Base-by-base conservation (phyloP, 2,888 invertebrate genomes). In the Apotomis capreana region DNA sequence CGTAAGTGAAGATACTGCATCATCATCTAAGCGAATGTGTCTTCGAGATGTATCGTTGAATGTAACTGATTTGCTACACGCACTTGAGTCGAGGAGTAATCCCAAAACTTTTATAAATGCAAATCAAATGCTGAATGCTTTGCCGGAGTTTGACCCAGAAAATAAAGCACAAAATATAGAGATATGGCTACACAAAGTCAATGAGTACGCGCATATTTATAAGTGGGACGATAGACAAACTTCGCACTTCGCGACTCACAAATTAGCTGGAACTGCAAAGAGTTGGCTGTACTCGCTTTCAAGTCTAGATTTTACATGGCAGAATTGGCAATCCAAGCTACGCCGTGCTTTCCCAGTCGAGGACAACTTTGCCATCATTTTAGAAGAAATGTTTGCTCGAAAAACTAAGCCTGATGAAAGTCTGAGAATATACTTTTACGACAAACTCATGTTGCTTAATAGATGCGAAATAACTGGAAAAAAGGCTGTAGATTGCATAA, bases 251-350 rank as follows among this genome's bases (percentile, higher is more conserved):
- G 61, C 61, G 9, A 61, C 61, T 2, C 61, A 61, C 10, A 61
- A 49, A 13, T 49, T 61, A 46, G 40, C 4, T 3, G 61, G 61
- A n/a, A 61, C 61, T n/a, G 61, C 61, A 49, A 61, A 61, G 15
- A 61, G 15, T 46, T 61, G 61, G 49, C 49, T 44, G 5, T 5
- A 61, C 10, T 44, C 61, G 4, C n/a, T 61, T 26, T 49, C 61
- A 46, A 61, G 61, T 61, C 40, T 61, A 3, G 61, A 26, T 10
- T 61, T 61, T 46, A 13, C 61, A 49, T 49, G 61, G 61, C 49
- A 3, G 12, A 12, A 57, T 15, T 57, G 57, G 57, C 57, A 57
- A 57, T 0, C 15, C 3, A 57, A 57, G 36, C 10, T 57, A 57
- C 36, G 10, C 12, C 26, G 26, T 26, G 26, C 26, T 26, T 26